Evolutionary conservation across 2,113 vertebrate genomes (phyloP).

Genomic region (Grallaria varia): DNA sequence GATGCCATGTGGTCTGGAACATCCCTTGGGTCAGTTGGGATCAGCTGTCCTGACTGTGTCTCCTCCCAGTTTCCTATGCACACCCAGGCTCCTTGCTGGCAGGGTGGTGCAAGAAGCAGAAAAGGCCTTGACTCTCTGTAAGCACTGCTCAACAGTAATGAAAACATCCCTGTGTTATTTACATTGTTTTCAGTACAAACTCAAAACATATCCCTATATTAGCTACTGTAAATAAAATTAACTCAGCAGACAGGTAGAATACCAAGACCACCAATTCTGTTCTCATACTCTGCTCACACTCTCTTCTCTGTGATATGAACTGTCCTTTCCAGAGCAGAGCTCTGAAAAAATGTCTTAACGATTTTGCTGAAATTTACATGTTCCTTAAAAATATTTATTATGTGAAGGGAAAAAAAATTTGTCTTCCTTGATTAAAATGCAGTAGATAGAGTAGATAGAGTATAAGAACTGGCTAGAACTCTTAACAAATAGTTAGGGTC

Average conservation of each 20-base stretch:
- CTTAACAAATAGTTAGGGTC: background rate
- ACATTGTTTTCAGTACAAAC: background rate
- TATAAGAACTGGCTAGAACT: background rate
- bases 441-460: background rate
- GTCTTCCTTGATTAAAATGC: background rate
- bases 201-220: background rate
- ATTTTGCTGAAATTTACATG: background rate
- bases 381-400: background rate
- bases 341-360: background rate
- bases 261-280: background rate
- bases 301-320: background rate
- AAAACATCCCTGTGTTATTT: background rate
- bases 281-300: background rate
- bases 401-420: too few species aligned
- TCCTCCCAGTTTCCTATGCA: background rate
- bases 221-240: background rate
- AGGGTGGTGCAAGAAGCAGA: background rate
- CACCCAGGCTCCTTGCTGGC: background rate
- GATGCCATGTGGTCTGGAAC: background rate
- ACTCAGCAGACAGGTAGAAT: background rate
- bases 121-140: background rate
- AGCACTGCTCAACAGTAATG: background rate
- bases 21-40: background rate
- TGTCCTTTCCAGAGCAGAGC: background rate
- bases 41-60: background rate